Conservation (phyloP, 1,140 invertebrate species). For the Zaprionus inermis region DNA sequence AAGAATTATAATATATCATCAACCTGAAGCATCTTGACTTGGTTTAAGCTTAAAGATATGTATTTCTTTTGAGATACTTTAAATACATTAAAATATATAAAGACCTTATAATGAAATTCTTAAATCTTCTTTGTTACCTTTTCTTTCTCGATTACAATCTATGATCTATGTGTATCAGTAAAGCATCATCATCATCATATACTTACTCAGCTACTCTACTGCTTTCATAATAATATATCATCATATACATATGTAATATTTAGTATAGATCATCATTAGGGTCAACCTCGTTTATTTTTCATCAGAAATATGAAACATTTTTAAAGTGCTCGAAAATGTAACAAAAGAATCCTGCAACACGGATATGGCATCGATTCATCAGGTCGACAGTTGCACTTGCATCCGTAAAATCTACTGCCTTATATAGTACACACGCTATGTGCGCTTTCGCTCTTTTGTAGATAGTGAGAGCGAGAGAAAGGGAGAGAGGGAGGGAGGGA, state of each 20-base stretch:
- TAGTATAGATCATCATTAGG: background rate
- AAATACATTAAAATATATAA: background rate
- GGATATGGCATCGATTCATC: slow-evolving; percentile 32
- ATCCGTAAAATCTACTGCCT: slow-evolving; percentile 30
- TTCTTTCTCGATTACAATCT: too few species aligned
- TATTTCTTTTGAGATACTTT: background rate
- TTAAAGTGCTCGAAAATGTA: background rate
- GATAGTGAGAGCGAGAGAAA: background rate
- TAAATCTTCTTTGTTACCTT: too few species aligned
- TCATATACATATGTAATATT: too few species aligned
- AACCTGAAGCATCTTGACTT: background rate
- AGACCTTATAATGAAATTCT: background rate
- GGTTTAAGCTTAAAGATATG: background rate
- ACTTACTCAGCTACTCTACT: too few species aligned
- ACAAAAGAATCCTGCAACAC: background rate
- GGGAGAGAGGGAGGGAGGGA: background rate
- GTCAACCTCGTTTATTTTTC: background rate
- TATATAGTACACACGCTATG: slow-evolving; percentile 32
- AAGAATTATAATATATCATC: too few species aligned
- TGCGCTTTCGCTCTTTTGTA: slow-evolving; percentile 61
- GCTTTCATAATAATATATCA: too few species aligned
- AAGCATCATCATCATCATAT: too few species aligned
- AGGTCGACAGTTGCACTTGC: slow-evolving; percentile 30
- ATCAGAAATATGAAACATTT: background rate
- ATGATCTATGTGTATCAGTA: too few species aligned